These are phyloP conservation scores for Cerceris ruficornis DNA, from an alignment of 2,888 invertebrate genomes.

Conservation along the genomic window DNA sequence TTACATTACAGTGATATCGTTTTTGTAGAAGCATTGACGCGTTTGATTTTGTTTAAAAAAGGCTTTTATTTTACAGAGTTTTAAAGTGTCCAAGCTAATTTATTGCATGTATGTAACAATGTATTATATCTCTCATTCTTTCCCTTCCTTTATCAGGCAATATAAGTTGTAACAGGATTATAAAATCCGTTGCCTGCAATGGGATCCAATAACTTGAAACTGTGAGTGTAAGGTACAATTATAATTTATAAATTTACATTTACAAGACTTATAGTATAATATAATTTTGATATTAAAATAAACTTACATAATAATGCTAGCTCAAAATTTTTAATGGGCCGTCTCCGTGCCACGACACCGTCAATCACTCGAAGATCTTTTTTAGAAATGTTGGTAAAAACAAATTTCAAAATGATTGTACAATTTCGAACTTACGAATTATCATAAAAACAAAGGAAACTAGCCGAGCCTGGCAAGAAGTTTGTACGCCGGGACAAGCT, in stretches of 20 bases:
- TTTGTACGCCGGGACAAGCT: constrained; percentile 31
- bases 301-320: constrained; percentile 77
- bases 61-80: constrained; percentile 52
- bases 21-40: constrained; percentile 11
- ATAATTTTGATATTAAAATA: constrained; percentile 79
- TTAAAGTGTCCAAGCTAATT: constrained; percentile 39
- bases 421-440: constrained; percentile 50
- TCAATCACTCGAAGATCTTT: constrained; percentile 57
- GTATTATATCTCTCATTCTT: constrained; percentile 38
- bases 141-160: constrained; percentile 21
- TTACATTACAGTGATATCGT: not conserved
- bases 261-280: constrained; percentile 78
- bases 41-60: constrained; percentile 48
- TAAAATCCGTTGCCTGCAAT: constrained; percentile 28
- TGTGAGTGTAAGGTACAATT: constrained; percentile 76
- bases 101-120: constrained; percentile 49
- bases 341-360: constrained; percentile 59
- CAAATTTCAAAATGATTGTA: constrained; percentile 49
- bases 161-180: constrained; percentile 14
- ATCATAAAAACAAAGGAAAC: constrained; percentile 59
- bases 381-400: constrained; percentile 51
- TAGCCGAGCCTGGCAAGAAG: constrained; percentile 53
- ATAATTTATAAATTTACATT: constrained; percentile 81
- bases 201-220: constrained; percentile 54
- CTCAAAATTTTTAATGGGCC: constrained; percentile 70